phyloP scores from a whole-genome alignment of 2,888 invertebrate species.

The Leucophenga montana region DNA sequence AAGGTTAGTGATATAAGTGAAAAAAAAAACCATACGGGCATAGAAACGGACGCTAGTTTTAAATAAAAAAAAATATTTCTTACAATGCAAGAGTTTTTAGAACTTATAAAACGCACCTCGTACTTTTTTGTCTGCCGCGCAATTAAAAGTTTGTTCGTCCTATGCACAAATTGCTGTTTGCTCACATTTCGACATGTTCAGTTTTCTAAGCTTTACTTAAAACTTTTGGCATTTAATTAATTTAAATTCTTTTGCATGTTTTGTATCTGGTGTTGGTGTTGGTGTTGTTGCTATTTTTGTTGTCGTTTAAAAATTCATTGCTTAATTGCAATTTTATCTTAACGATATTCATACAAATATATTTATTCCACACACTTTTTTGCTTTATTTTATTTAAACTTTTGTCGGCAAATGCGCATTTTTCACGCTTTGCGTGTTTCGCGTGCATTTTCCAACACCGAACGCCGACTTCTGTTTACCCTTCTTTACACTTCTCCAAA shows the following conservation, averaged over 20 bases:
- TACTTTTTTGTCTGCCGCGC: too few relatives aligned
- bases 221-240: slow-evolving; percentile 56
- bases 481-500: neutral
- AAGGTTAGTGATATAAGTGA: too few relatives aligned
- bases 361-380: slow-evolving; percentile 25
- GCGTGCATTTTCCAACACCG: slow-evolving; percentile 41
- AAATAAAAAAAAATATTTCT: too few relatives aligned
- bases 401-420: slow-evolving; percentile 38
- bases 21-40: too few relatives aligned
- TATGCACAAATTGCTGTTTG: neutral
- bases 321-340: slow-evolving; percentile 35
- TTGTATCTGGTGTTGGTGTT: neutral
- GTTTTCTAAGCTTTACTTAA: slow-evolving; percentile 35
- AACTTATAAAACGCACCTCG: too few relatives aligned
- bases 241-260: slow-evolving; percentile 43
- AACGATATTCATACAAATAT: neutral
- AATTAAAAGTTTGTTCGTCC: too few relatives aligned
- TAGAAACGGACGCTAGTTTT: too few relatives aligned
- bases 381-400: slow-evolving; percentile 31
- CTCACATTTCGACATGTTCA: slow-evolving; percentile 42
- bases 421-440: slow-evolving; percentile 51
- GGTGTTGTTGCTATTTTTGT: too few relatives aligned
- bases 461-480: slow-evolving; percentile 23
- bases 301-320: slow-evolving; percentile 32
- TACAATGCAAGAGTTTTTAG: too few relatives aligned